These are phyloP conservation scores for Nezara viridula DNA, from an alignment of 2,888 invertebrate genomes.

Conservation along the genomic window DNA sequence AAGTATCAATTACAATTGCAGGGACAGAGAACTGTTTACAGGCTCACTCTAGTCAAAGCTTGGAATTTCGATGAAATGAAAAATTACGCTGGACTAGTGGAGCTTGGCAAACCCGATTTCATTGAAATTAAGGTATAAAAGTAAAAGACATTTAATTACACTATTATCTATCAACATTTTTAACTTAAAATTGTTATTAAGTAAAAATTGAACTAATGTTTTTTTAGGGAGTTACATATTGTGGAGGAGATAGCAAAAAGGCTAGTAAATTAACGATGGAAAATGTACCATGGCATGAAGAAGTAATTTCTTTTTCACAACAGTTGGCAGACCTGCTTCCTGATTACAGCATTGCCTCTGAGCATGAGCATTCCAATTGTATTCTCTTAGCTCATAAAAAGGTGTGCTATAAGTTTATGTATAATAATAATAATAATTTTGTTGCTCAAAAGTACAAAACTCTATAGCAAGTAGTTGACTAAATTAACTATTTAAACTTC, in stretches of 20 bases:
- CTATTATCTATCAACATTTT: not conserved
- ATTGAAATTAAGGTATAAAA: slow-evolving; percentile 73
- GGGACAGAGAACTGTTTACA: slow-evolving; percentile 74
- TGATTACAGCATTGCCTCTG: slow-evolving; percentile 72
- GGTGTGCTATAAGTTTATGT: slow-evolving; percentile 56
- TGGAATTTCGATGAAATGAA: slow-evolving; percentile 74
- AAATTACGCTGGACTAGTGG: slow-evolving; percentile 72
- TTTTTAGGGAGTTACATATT: slow-evolving; percentile 73
- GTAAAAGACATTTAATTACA: not conserved
- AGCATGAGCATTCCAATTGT: slow-evolving; percentile 76
- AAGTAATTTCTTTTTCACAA: slow-evolving; percentile 72
- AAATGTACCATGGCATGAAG: slow-evolving; percentile 75
- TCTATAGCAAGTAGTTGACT: too few relatives aligned
- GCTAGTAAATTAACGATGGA: slow-evolving; percentile 72
- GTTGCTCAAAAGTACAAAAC: too few relatives aligned
- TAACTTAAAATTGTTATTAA: not conserved
- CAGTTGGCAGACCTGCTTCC: slow-evolving; percentile 69
- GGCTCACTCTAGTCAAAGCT: slow-evolving; percentile 73
- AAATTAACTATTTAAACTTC: too few relatives aligned
- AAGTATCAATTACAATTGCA: slow-evolving; percentile 51
- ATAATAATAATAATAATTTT: too few relatives aligned
- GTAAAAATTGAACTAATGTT: not conserved
- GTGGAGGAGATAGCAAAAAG: slow-evolving; percentile 71
- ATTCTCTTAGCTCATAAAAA: slow-evolving; percentile 72
- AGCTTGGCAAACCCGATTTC: slow-evolving; percentile 73